phyloP scores from a whole-genome alignment of 2,113 vertebrate species.

The Sula dactylatra region DNA sequence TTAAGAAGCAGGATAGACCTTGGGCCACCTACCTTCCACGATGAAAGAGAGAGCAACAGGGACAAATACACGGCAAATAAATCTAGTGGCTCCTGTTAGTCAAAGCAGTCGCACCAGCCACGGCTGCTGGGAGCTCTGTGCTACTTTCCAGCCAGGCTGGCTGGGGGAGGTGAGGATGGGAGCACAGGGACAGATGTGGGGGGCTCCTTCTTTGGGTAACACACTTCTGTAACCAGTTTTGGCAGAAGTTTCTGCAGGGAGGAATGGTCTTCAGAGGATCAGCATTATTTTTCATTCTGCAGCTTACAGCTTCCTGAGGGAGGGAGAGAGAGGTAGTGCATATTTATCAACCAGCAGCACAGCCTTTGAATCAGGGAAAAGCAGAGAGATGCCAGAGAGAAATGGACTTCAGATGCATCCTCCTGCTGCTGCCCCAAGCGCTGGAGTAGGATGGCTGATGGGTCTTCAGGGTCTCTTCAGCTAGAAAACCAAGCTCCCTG shows the following conservation, averaged over 20 bases:
- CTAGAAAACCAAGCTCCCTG: not conserved
- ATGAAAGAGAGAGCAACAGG: not conserved
- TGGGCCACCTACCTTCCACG: fast-evolving
- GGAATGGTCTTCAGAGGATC: not conserved
- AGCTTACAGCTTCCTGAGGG: not conserved
- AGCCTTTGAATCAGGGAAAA: not conserved
- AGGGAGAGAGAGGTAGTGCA: not conserved
- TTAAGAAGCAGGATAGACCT: not conserved
- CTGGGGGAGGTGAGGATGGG: not conserved
- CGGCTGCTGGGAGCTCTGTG: not conserved
- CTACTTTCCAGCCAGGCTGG: not conserved
- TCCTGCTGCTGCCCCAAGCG: not conserved
- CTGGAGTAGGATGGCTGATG: not conserved
- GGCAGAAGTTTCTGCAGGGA: not conserved
- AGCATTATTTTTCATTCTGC: not conserved
- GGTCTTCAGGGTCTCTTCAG: not conserved
- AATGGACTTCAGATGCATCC: not conserved
- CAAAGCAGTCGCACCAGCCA: fast-evolving
- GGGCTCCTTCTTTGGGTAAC: not conserved
- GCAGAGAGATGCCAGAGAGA: not conserved
- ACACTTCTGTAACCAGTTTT: not conserved
- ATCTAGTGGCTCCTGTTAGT: not conserved
- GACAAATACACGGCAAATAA: not conserved
- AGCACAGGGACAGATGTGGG: not conserved
- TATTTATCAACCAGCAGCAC: not conserved